Base-by-base conservation (phyloP, 2,113 vertebrate species). In the Pluvialis apricaria region DNA sequence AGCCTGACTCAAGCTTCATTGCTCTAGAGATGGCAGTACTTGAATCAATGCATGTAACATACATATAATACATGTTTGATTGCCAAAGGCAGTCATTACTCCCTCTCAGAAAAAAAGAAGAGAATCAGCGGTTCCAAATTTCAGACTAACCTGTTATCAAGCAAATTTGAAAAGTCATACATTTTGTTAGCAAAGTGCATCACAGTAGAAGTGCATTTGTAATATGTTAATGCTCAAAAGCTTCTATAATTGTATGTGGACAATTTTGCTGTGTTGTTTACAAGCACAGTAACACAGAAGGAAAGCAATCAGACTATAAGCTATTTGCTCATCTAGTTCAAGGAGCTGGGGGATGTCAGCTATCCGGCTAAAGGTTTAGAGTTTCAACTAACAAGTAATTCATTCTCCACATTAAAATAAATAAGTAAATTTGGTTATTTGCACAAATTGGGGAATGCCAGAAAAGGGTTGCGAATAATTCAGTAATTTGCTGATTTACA, bases 201-300 rank as follows among this genome's bases (percentile, higher is more conserved):
- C 25, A 34, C 0, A 0, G 15, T 28, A 38, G 19, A 38, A 1
- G 4, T 8, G 11, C 15, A 52, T 65, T 26, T 73, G 32, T n/a
- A 81, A 5, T 60, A 55, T 12, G 15, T 25, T 57, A 81, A 65
- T 10, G 18, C 9, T 57, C 61, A 61, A 49, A 84, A 47, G 45
- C 3, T 60, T 73, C 45, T 42, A 0, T 14, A 83, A 64, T 7
- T 71, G n/a, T 10, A 55, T 0, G 0, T 14, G 24, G 54, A 47
- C 32, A 65, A 38, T 19, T 86, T 64, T 72, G 58, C 58, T 45
- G 9, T 7, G 21, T 15, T 47, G 44, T 17, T 40, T 28, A 73
- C 26, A n/a, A 66, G 36, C 45, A 60, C 15, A 80, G 22, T 19
- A 66, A 54, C 36, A 69, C 9, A 81, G 38, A 83, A 25, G 8